phyloP scores from a whole-genome alignment of 2,888 invertebrate species.

The Chorisops tibialis region DNA sequence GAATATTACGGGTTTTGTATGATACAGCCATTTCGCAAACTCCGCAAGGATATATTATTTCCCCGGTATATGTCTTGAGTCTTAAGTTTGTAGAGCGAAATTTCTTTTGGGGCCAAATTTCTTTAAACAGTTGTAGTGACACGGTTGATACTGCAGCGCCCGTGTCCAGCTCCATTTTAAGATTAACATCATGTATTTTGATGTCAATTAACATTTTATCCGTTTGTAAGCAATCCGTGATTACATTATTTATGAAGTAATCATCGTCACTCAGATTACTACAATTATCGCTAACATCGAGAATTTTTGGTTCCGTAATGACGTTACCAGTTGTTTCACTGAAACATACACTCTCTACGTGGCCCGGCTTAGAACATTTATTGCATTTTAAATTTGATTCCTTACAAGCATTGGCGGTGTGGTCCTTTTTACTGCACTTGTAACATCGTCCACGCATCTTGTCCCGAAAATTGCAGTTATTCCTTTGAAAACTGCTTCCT shows the following conservation, averaged over 20 bases:
- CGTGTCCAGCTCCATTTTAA: slow-evolving; percentile 5
- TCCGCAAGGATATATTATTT: slow-evolving; percentile 25
- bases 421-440: neutral
- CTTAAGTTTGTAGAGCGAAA: slow-evolving; percentile 16
- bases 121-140: neutral
- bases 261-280: slow-evolving; percentile 6
- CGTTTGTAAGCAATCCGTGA: neutral
- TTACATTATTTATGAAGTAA: slow-evolving; percentile 7
- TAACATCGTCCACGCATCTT: neutral
- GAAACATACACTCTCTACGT: slow-evolving; percentile 9
- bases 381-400: slow-evolving; percentile 7
- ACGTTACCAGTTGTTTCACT: neutral
- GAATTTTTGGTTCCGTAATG: neutral
- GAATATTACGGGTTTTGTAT: neutral
- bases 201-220: neutral
- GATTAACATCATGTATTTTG: neutral
- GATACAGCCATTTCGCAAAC: neutral
- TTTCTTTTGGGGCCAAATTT: slow-evolving; percentile 9
- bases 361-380: slow-evolving; percentile 11
- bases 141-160: slow-evolving; percentile 21
- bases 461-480: neutral
- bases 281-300: neutral
- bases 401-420: slow-evolving; percentile 13
- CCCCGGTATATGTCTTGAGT: slow-evolving; percentile 19
- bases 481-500: neutral